Evolutionary conservation across 2,113 vertebrate species (phyloP).

Genomic region (Rhinopomastus cyanomelas): DNA sequence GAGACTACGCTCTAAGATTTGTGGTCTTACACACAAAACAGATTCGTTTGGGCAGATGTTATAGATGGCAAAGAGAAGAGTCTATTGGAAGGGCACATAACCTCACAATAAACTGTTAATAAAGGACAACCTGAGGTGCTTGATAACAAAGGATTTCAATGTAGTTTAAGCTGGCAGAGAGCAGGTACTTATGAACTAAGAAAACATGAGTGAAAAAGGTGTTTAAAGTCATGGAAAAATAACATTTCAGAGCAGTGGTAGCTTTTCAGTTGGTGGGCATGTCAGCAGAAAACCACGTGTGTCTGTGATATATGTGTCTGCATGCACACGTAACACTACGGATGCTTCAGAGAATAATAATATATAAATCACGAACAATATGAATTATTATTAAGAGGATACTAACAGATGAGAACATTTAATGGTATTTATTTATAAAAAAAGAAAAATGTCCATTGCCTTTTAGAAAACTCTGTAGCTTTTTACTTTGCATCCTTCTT

Average conservation of each 20-base stretch:
- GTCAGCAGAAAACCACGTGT: background rate
- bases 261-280: background rate
- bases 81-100: background rate
- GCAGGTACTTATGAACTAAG: background rate
- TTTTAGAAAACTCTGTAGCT: background rate
- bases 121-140: background rate
- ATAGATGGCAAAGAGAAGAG: background rate
- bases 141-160: background rate
- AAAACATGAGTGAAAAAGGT: background rate
- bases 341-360: background rate
- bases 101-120: background rate
- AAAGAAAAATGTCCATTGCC: background rate
- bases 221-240: background rate
- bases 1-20: background rate
- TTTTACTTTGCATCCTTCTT: background rate
- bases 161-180: background rate
- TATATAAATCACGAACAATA: background rate
- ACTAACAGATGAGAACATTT: background rate
- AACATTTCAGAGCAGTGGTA: background rate
- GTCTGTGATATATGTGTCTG: background rate
- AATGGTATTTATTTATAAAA: background rate
- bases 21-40: background rate
- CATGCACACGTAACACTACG: background rate
- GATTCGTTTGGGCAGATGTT: background rate
- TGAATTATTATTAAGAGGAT: background rate